phyloP scores from a whole-genome alignment of 2,797 vertebrate species.

The Gouania willdenowi region DNA sequence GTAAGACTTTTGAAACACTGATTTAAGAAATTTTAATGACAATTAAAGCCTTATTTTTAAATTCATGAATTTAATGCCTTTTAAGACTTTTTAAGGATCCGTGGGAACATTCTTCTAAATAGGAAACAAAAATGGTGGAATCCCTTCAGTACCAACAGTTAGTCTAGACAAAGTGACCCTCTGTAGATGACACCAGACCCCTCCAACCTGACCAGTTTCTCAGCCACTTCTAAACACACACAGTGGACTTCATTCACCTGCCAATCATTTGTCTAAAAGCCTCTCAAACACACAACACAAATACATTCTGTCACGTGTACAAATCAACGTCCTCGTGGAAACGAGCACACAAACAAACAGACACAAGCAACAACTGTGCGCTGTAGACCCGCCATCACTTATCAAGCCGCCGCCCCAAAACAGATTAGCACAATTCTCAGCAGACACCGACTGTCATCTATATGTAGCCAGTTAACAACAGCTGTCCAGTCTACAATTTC shows the following conservation, averaged over 20 bases:
- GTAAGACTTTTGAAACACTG: too few species aligned
- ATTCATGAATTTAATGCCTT: too few species aligned
- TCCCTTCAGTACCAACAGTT: too few species aligned
- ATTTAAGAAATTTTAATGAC: too few species aligned
- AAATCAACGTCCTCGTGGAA: slow-evolving; percentile 23
- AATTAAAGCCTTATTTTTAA: too few species aligned
- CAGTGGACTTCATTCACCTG: slow-evolving; percentile 21
- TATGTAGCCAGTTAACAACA: slow-evolving; percentile 3
- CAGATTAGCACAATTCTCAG: slow-evolving; percentile 20
- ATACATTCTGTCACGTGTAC: neutral
- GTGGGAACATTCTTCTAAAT: too few species aligned
- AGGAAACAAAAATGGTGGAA: too few species aligned
- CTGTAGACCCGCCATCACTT: slow-evolving; percentile 18
- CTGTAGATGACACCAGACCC: neutral
- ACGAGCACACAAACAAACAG: slow-evolving; percentile 5
- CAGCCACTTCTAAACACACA: slow-evolving; percentile 18
- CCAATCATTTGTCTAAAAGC: slow-evolving; percentile 16
- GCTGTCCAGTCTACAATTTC: neutral
- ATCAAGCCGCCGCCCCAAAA: slow-evolving; percentile 10
- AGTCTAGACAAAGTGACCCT: too few species aligned
- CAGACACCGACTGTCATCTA: slow-evolving; percentile 5
- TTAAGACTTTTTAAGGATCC: too few species aligned
- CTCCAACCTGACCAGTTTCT: slow-evolving; percentile 30
- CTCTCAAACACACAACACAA: neutral
- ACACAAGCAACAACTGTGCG: slow-evolving; percentile 6